Base-by-base conservation (phyloP, 2,113 vertebrate genomes). In the Pangasianodon gigas region DNA sequence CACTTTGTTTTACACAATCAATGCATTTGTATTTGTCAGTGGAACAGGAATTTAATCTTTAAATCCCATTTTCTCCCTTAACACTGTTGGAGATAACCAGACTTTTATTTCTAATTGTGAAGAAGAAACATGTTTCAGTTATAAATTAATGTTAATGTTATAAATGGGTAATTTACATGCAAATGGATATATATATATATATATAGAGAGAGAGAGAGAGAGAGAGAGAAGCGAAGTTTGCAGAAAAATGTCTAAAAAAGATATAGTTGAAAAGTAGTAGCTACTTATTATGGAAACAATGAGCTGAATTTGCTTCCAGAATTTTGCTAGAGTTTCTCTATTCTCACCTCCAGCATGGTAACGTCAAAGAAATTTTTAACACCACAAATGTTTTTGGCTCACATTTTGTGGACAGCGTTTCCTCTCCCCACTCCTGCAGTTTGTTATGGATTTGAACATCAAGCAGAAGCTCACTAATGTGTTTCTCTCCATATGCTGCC, bases 401-500 rank as follows among this genome's bases (percentile, higher is more conserved):
- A 8, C 19, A 13, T 71, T 89, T 84, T 74, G 62, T n/a, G 26
- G 65, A n/a, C 62, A 44, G 79, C 3, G 10, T 62, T 46, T 82
- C 13, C n/a, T 88, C 62, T 41, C 60, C 48, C 6, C 19, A 19
- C 77, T 69, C 58, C 79, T 71, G 46, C 79, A 26, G 79, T 52
- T 41, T 54, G 60, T 29, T 54, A 51, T 83, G 62, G 32, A 54
- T 88, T 48, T 83, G 18, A 83, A 71, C 87, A 71, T 26, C 65
- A 54, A 74, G 80, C 80, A 69, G 37, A 56, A 44, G 79, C 80
- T 71, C 21, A 24, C 48, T 46, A 54, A 71, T 74, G 65, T 26
- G 41, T 69, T 37, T 56, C 62, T 89, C 80, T 89, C 80, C 65
- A 56, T 89, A 84, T 89, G 87, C 51, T 58, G 80, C 46, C 51